Evolutionary conservation across 2,113 vertebrate genomes (phyloP).

Genomic region (Cavia aperea): DNA sequence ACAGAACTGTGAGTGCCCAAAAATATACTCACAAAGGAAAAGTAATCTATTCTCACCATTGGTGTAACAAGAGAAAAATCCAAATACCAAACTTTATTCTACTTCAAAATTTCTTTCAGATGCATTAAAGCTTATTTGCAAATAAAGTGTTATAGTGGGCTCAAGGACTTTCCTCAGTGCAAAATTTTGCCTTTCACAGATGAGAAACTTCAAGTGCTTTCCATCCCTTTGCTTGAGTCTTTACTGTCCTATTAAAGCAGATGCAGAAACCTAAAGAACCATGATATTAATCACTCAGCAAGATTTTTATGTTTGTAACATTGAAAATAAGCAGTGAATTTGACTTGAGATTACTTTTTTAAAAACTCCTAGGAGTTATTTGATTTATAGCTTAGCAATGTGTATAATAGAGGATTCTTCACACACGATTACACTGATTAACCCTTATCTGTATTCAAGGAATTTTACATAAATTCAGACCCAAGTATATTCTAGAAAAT

Average conservation of each 20-base stretch:
- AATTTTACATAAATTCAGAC: constrained; percentile 3
- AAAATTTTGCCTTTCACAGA: constrained; percentile 62
- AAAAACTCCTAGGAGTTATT: background rate
- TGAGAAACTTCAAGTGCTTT: constrained; percentile 43
- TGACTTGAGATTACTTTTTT: background rate
- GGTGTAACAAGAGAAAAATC: background rate
- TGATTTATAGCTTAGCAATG: background rate
- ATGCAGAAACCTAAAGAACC: constrained; percentile 2
- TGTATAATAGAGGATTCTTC: background rate
- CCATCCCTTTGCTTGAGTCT: constrained; percentile 35
- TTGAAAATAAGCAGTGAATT: constrained; percentile 41
- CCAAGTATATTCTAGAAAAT: background rate
- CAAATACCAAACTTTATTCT: background rate
- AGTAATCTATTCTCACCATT: background rate
- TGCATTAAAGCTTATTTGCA: constrained; percentile 35
- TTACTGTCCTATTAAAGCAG: constrained; percentile 43
- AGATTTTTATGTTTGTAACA: constrained; percentile 42
- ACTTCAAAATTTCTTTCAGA: background rate
- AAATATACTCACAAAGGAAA: background rate
- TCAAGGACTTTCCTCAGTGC: background rate
- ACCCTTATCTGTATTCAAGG: background rate
- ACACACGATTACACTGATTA: constrained; percentile 1
- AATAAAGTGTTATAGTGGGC: constrained; percentile 32
- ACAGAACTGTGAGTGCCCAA: background rate
- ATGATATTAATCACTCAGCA: constrained; percentile 41